Evolutionary conservation across 2,113 vertebrate genomes (phyloP).

Genomic region (Boulengeromyrus knoepffleri): DNA sequence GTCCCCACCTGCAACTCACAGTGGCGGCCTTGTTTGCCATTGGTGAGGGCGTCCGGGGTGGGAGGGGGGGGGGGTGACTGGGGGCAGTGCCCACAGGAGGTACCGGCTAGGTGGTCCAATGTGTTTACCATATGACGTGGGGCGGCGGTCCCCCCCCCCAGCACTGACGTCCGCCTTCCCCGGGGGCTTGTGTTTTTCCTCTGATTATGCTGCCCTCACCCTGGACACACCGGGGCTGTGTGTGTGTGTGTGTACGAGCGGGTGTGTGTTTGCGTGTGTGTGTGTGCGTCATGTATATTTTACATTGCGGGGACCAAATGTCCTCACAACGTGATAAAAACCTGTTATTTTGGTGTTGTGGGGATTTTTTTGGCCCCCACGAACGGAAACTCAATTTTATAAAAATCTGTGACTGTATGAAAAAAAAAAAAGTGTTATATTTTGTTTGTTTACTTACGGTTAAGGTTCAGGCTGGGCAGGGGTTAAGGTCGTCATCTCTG

Average conservation of each 20-base stretch:
- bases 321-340: too few relatives aligned
- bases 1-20: conserved; percentile 9
- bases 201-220: neutral
- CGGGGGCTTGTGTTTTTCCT: neutral
- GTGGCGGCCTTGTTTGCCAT: neutral
- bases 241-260: neutral
- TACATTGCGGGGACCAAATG: neutral
- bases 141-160: conserved; percentile 49
- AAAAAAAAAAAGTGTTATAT: neutral
- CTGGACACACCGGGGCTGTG: neutral
- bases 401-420: neutral
- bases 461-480: neutral
- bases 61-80: neutral
- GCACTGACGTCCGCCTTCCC: neutral
- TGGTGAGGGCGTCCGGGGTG: neutral
- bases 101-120: conserved; percentile 58
- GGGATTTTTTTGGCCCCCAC: neutral
- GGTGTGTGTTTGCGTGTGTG: neutral
- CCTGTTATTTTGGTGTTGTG: neutral
- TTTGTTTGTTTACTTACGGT: neutral
- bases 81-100: conserved; percentile 7
- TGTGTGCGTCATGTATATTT: neutral
- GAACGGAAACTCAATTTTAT: neutral
- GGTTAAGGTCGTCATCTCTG: neutral
- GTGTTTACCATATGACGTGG: conserved; percentile 54